Conservation (phyloP, 2,888 invertebrate species). For the Graphium colonna region DNA sequence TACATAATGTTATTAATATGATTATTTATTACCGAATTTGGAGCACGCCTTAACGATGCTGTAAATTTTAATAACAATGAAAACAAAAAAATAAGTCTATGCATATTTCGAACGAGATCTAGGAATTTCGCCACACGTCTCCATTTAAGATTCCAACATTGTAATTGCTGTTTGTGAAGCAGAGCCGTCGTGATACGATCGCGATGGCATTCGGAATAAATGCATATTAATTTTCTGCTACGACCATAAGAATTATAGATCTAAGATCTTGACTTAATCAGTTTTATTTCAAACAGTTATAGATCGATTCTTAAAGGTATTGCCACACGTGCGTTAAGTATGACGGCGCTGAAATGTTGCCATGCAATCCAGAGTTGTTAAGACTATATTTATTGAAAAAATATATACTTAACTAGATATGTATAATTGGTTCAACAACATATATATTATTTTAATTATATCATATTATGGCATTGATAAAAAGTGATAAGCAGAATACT, state of each 20-base stretch:
- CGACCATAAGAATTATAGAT: constrained; percentile 18
- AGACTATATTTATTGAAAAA: too few relatives aligned
- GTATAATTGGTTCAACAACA: too few relatives aligned
- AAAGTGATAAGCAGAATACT: too few relatives aligned
- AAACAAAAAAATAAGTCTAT: constrained; percentile 7
- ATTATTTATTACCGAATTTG: constrained; percentile 6
- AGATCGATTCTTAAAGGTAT: neutral
- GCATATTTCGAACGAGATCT: constrained; percentile 17
- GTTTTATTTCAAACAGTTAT: constrained; percentile 10
- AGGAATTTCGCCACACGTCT: constrained; percentile 12
- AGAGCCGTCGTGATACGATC: constrained; percentile 11
- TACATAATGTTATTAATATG: constrained; percentile 2
- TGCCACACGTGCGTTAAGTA: constrained; percentile 3
- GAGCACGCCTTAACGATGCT: constrained; percentile 10
- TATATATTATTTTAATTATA: too few relatives aligned
- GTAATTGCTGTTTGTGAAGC: constrained; percentile 14
- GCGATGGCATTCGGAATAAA: constrained; percentile 21
- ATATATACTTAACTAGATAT: too few relatives aligned
- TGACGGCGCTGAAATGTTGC: neutral
- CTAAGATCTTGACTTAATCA: constrained; percentile 16
- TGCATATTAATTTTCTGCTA: constrained; percentile 19
- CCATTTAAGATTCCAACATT: constrained; percentile 13
- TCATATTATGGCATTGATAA: too few relatives aligned
- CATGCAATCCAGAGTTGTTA: too few relatives aligned
- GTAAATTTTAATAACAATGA: constrained; percentile 6